Conservation (phyloP, 2,888 invertebrate species). For the Sabellastarte sp. region DNA sequence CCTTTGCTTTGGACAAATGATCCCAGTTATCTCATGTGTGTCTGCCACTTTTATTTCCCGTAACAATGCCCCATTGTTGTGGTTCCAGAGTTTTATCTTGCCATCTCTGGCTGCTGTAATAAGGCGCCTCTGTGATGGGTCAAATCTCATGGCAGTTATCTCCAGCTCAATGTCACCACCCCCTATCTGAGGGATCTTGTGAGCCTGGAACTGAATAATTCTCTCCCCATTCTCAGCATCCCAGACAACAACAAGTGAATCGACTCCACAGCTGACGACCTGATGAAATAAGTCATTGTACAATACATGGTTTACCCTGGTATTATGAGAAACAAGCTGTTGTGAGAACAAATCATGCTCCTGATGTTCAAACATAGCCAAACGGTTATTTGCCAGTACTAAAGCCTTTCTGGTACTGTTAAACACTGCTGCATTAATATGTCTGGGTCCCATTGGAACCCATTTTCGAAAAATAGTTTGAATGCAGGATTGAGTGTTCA, state of each 20-base stretch:
- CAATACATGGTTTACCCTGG: constrained; percentile 11
- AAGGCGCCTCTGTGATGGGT: constrained; percentile 72
- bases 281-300: constrained; percentile 53
- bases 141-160: constrained; percentile 76
- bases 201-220: constrained; percentile 65
- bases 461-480: constrained; percentile 62
- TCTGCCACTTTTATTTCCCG: constrained; percentile 66
- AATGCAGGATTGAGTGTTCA: constrained; percentile 67
- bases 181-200: constrained; percentile 1
- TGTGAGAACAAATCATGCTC: constrained; percentile 4
- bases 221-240: constrained; percentile 71
- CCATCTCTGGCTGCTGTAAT: constrained; percentile 79
- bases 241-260: constrained; percentile 81
- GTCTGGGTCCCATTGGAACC: constrained; percentile 11
- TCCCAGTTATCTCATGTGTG: constrained; percentile 63
- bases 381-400: constrained; percentile 16
- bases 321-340: constrained; percentile 12
- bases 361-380: constrained; percentile 19
- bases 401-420: constrained; percentile 16
- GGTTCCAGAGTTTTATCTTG: constrained; percentile 80
- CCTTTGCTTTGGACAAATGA: constrained; percentile 64
- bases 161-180: constrained; percentile 40
- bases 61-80: constrained; percentile 75
- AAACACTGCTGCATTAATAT: constrained; percentile 11
- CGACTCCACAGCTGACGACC: constrained; percentile 75